Conservation (phyloP, 2,888 invertebrate genomes). For the Rhamnusium bicolor region DNA sequence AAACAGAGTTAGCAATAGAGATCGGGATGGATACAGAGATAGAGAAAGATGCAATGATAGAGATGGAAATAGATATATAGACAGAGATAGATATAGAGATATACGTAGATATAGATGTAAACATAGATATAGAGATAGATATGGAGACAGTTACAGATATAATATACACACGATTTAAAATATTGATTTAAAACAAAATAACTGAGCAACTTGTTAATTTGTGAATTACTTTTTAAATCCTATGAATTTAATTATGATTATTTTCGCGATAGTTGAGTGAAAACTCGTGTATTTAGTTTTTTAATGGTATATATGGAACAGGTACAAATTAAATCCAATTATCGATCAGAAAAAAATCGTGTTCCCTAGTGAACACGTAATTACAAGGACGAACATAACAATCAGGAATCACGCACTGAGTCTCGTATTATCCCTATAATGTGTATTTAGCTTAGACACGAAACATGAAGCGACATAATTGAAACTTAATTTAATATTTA, state of each 20-base stretch:
- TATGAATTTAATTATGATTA: neutral
- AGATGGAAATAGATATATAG: no score
- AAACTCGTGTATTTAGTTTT: neutral
- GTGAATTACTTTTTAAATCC: no score
- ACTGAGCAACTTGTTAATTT: no score
- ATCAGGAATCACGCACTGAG: neutral
- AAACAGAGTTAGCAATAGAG: no score
- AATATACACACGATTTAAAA: no score
- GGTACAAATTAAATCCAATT: neutral
- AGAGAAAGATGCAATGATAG: no score
- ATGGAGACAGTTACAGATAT: no score
- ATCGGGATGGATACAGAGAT: no score
- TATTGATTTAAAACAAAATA: no score
- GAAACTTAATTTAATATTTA: conserved; percentile 26
- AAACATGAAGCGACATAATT: conserved; percentile 23
- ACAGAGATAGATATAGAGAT: no score
- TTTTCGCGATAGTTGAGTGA: neutral
- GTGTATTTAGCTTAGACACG: conserved; percentile 11
- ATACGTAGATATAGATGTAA: no score
- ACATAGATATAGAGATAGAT: no score
- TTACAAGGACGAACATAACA: conserved; percentile 3
- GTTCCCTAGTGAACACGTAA: neutral
- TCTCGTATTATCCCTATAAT: neutral
- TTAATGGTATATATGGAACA: neutral
- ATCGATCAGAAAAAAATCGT: conserved; percentile 7